Conservation (phyloP, 2,888 invertebrate species). For the Zygothrica quintamaculata region DNA sequence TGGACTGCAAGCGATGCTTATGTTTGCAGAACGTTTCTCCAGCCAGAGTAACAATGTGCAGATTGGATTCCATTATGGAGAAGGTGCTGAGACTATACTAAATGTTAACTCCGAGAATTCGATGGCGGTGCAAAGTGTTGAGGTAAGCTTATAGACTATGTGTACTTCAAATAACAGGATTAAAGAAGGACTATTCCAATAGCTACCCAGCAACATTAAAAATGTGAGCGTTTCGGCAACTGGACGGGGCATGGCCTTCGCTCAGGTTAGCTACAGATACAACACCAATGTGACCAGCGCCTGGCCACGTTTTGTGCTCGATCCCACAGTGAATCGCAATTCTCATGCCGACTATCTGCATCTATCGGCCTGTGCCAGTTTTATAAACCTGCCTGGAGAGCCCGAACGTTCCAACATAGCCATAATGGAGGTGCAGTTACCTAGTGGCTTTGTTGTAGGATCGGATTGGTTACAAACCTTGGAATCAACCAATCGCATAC, state of each 20-base stretch:
- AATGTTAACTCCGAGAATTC: slow-evolving; percentile 91
- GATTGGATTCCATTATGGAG: slow-evolving; percentile 86
- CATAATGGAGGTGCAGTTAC: slow-evolving; percentile 94
- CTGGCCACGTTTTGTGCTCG: slow-evolving; percentile 94
- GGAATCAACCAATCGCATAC: slow-evolving; percentile 85
- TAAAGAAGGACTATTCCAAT: not conserved
- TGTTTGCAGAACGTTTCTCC: slow-evolving; percentile 86
- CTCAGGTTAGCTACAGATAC: slow-evolving; percentile 92
- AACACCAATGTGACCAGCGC: slow-evolving; percentile 94
- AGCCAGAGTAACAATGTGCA: slow-evolving; percentile 85
- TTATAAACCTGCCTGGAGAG: slow-evolving; percentile 80
- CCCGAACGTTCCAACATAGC: slow-evolving; percentile 90
- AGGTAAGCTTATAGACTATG: slow-evolving; percentile 85
- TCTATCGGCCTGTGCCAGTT: slow-evolving; percentile 91
- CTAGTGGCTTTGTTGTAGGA: slow-evolving; percentile 95
- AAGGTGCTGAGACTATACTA: slow-evolving; percentile 85
- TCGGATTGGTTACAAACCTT: slow-evolving; percentile 90
- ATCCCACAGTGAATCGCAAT: slow-evolving; percentile 94
- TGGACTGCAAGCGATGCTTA: slow-evolving; percentile 89
- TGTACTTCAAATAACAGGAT: not conserved
- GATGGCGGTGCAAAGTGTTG: slow-evolving; percentile 92
- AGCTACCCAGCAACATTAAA: slow-evolving; percentile 85
- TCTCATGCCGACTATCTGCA: slow-evolving; percentile 93
- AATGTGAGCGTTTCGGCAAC: slow-evolving; percentile 90
- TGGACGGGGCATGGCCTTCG: slow-evolving; percentile 92